Conservation (phyloP, 64 coral and sea anemone genomes). For the Trachythela sp. region DNA sequence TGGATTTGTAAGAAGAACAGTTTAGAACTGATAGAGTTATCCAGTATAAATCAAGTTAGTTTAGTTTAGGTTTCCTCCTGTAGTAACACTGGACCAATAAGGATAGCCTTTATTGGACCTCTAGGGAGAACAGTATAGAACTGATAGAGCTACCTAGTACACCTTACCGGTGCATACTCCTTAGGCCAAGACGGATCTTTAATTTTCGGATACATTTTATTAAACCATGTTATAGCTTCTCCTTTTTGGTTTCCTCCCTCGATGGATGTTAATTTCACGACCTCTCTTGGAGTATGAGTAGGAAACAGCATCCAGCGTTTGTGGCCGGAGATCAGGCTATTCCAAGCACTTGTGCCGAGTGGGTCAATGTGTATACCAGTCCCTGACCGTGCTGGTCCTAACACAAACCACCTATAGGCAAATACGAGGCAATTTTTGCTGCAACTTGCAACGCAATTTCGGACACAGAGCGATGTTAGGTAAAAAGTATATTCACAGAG, state of each 20-base stretch:
- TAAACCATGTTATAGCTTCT: conserved; percentile 94
- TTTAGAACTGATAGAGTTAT: too few relatives aligned
- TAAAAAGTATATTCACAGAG: not conserved
- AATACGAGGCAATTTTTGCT: not conserved
- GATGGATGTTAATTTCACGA: conserved; percentile 63
- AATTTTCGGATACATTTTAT: conserved; percentile 66
- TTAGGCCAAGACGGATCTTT: conserved; percentile 83
- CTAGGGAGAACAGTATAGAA: too few relatives aligned
- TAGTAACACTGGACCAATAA: too few relatives aligned
- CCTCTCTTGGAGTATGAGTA: conserved; percentile 73
- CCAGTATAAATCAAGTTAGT: too few relatives aligned
- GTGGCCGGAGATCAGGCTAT: conserved; percentile 84
- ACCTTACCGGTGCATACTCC: conserved; percentile 87
- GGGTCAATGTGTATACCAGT: conserved; percentile 99
- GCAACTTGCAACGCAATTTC: not conserved
- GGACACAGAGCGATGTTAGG: not conserved
- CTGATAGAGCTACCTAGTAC: too few relatives aligned
- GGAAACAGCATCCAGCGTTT: conserved; percentile 97
- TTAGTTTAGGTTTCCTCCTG: too few relatives aligned
- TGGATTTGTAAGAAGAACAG: too few relatives aligned
- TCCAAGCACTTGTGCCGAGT: conserved; percentile 94
- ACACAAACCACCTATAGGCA: conserved; percentile 82
- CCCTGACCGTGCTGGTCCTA: conserved; percentile 86
- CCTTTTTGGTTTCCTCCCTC: conserved; percentile 87
- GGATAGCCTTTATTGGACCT: not conserved